phyloP scores from a whole-genome alignment of 2,888 invertebrate genomes.

The Chromoteleia sp. region DNA sequence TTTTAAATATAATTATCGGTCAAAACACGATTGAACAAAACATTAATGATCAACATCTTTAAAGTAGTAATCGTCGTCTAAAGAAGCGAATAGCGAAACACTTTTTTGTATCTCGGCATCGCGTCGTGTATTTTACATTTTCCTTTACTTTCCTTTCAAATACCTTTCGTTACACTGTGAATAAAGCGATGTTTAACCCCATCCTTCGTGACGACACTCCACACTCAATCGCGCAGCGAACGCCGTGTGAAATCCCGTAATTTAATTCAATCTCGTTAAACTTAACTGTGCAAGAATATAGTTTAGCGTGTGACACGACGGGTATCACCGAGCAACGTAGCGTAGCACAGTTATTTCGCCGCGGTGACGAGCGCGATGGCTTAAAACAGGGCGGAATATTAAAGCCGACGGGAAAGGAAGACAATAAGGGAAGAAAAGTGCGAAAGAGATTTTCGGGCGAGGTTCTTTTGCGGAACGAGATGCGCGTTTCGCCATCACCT shows the following conservation, averaged over 20 bases:
- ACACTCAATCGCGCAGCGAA: constrained; percentile 66
- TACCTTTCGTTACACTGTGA: constrained; percentile 16
- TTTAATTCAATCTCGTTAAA: constrained; percentile 70
- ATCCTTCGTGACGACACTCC: constrained; percentile 46
- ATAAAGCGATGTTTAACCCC: constrained; percentile 48
- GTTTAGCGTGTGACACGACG: constrained; percentile 50
- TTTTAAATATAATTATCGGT: no score
- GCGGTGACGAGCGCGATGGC: constrained; percentile 20
- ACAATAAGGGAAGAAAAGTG: constrained; percentile 50
- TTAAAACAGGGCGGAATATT: constrained; percentile 59
- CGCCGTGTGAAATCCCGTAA: constrained; percentile 62
- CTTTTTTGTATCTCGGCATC: no score
- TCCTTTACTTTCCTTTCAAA: not conserved
- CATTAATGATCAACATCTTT: no score
- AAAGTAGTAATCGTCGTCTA: no score
- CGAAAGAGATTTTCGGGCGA: constrained; percentile 48
- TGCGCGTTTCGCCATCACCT: constrained; percentile 68
- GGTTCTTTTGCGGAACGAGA: constrained; percentile 54
- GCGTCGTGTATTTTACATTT: not conserved
- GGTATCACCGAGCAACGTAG: constrained; percentile 32
- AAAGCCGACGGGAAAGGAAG: constrained; percentile 44
- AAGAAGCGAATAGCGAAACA: no score
- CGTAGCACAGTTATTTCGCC: constrained; percentile 52
- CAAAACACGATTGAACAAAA: no score
- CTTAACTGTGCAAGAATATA: constrained; percentile 66